Evolutionary conservation across 2,797 vertebrate species (phyloP), one percentile per base, ranked within the genome.

Genomic region (Tokudaia muenninki): DNA sequence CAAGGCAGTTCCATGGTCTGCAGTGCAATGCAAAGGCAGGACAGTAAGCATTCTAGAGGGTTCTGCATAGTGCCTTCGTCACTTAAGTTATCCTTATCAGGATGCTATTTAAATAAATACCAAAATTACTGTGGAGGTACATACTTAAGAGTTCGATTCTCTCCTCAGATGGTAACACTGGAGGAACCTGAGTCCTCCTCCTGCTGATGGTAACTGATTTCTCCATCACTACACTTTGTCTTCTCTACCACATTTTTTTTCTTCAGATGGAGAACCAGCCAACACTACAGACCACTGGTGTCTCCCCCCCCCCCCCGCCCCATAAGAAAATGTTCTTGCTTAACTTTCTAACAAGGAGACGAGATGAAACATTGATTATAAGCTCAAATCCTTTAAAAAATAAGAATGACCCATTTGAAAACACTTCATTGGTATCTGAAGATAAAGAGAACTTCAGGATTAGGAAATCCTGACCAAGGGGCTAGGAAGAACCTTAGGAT

Each of bases 401-500:
- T 37, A 96, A 91, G 34, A 94, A 92, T 59, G 86, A 75, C 63
- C 90, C 57, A 96, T 92, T 77, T 44, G 90, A 91, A 95, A 95
- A 92, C 47, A 97, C 55, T 59, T 84, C 93, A 79, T 50, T 93
- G 89, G 91, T 94, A 97, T 79, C 80, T 97, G 80, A 94, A 95
- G 87, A 79, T 95, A 92, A 97, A 50, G 80, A 97, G 80, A 78
- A 94, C 96, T 94, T 94, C 65, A 96, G n/a, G 95, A 92, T 91
- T 61, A 94, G 72, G 91, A 90, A 92, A 92, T 19, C 92, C 0
- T 52, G 84, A 96, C 67, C 72, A 96, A 87, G 57, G 79, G 63
- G 21, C 74, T 80, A 94, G 65, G 93, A 97, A 95, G 97, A 96
- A 96, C 83, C 83, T 86, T 82, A 87, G 81, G 91, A 97, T 95